These are phyloP conservation scores for Bucco capensis DNA, from an alignment of 2,113 vertebrate species.

Conservation along the genomic window DNA sequence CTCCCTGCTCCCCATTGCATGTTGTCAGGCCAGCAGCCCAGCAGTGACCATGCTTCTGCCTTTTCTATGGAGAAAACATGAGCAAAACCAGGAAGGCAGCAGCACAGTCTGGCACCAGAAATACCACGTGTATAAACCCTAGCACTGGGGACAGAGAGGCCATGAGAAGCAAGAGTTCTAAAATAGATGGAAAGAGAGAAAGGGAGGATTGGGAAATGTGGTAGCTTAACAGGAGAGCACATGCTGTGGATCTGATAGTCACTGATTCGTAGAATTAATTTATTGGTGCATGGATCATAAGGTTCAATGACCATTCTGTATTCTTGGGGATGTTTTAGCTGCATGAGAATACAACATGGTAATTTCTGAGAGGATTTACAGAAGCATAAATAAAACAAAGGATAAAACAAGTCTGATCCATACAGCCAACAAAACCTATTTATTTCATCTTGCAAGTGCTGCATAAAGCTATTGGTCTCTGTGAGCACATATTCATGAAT, in stretches of 20 bases:
- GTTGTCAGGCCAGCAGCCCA: neutral
- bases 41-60: neutral
- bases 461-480: neutral
- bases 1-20: neutral
- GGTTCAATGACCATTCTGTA: neutral
- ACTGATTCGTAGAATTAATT: neutral
- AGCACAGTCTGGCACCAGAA: neutral
- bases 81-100: neutral
- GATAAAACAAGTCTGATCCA: neutral
- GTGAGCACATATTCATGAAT: neutral
- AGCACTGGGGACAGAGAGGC: neutral
- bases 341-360: neutral
- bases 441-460: neutral
- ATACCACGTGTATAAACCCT: neutral
- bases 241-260: neutral
- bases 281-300: neutral
- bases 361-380: slow-evolving; percentile 2
- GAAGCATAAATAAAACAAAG: neutral
- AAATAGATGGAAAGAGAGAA: neutral
- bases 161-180: neutral
- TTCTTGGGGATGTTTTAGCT: neutral
- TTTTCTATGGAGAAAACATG: neutral
- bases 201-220: neutral
- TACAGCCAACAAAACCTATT: neutral
- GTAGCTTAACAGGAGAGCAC: neutral